phyloP scores from a whole-genome alignment of 2,797 vertebrate species.

The Apodemus agrarius region DNA sequence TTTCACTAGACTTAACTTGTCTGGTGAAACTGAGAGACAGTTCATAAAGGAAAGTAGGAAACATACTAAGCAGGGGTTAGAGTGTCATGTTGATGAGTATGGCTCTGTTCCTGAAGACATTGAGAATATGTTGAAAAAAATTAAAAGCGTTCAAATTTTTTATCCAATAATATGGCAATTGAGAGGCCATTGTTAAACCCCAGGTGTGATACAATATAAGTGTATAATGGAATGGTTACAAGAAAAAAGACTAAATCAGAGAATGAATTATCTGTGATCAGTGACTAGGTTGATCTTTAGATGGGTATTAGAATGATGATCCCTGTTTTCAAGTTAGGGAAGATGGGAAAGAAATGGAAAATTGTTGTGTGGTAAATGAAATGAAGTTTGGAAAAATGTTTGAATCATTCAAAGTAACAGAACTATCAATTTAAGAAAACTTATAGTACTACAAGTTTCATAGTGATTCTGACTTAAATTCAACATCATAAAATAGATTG shows the following conservation, averaged over 20 bases:
- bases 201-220: not conserved
- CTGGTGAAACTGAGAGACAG: conserved; percentile 7
- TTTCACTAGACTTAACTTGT: conserved; percentile 11
- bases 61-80: not conserved
- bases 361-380: conserved; percentile 35
- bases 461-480: conserved; percentile 56
- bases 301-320: conserved; percentile 33
- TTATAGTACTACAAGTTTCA: conserved; percentile 43
- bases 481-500: conserved; percentile 56
- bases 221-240: not conserved
- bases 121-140: not conserved
- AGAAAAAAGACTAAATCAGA: conserved; percentile 17
- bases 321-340: not conserved
- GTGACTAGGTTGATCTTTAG: not conserved
- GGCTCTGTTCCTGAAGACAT: not conserved
- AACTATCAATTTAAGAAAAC: conserved; percentile 33
- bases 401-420: conserved; percentile 25
- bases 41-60: not conserved
- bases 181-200: conserved; percentile 30
- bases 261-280: conserved; percentile 22
- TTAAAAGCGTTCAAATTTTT: conserved; percentile 15
- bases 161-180: conserved; percentile 3
- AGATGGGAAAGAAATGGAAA: conserved; percentile 35
- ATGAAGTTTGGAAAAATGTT: conserved; percentile 1
- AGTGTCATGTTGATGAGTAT: not conserved